Conservation (phyloP, 1,140 invertebrate species). For the Drosophila seguyi region DNA sequence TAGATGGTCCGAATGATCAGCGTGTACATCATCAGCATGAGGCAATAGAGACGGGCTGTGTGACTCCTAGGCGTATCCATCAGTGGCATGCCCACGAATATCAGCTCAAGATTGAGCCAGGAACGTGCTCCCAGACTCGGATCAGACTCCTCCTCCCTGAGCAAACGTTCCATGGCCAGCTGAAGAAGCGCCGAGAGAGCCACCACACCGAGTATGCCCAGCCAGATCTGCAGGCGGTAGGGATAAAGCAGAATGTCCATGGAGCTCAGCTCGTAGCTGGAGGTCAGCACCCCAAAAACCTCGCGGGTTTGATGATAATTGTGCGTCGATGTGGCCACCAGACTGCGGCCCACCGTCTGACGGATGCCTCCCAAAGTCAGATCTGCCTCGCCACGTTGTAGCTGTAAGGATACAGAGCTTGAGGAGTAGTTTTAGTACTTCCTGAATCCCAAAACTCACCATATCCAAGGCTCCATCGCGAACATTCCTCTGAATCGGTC, state of each 20-base stretch:
- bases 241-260: conserved; percentile 64
- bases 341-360: conserved; percentile 46
- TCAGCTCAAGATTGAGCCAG: conserved; percentile 45
- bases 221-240: conserved; percentile 55
- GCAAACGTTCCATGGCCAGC: conserved; percentile 28
- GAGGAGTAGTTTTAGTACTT: not conserved
- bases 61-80: conserved; percentile 17
- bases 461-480: conserved; percentile 40
- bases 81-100: conserved; percentile 70
- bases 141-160: not conserved
- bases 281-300: conserved; percentile 41
- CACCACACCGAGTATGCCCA: conserved; percentile 44
- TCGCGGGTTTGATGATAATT: conserved; percentile 63
- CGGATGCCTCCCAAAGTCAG: conserved; percentile 56
- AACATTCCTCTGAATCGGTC: not conserved
- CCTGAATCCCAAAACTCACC: conserved; percentile 12
- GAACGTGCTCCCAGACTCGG: not conserved
- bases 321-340: conserved; percentile 53
- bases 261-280: conserved; percentile 57
- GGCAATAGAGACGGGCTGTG: conserved; percentile 54
- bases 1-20: conserved; percentile 72
- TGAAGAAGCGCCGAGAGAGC: conserved; percentile 43
- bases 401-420: conserved; percentile 2
- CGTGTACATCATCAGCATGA: conserved; percentile 62
- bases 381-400: conserved; percentile 48